Evolutionary conservation across 2,113 vertebrate genomes (phyloP).

Genomic region (Tenrec ecaudatus): DNA sequence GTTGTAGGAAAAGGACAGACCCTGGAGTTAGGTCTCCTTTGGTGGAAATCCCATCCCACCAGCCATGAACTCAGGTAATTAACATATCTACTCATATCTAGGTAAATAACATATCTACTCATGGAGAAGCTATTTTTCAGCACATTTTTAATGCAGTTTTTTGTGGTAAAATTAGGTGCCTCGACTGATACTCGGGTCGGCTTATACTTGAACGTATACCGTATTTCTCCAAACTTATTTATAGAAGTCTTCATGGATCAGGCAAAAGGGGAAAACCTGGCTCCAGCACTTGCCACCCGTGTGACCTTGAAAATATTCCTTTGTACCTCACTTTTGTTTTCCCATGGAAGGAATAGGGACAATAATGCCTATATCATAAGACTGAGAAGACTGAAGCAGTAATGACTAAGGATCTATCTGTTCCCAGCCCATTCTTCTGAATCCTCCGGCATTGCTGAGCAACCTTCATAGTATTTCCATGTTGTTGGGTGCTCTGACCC

Average conservation of each 20-base stretch:
- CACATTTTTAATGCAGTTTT: too few species aligned
- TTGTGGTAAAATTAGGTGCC: too few species aligned
- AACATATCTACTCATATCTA: too few species aligned
- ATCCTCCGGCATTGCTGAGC: not conserved
- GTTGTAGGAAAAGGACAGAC: fast-evolving
- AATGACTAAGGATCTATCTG: too few species aligned
- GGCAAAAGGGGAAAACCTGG: too few species aligned
- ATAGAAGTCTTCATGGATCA: fast-evolving
- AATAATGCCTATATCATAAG: not conserved
- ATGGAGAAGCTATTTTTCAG: too few species aligned
- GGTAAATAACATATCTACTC: too few species aligned
- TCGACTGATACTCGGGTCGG: too few species aligned
- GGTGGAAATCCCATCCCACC: not conserved
- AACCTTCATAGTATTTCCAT: not conserved
- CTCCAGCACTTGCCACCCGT: not conserved
- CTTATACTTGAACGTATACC: too few species aligned
- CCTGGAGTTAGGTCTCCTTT: not conserved
- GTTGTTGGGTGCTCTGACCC: not conserved
- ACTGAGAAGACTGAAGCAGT: not conserved
- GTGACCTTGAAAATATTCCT: not conserved
- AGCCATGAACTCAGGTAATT: too few species aligned
- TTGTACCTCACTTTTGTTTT: not conserved
- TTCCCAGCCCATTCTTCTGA: too few species aligned
- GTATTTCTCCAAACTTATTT: not conserved
- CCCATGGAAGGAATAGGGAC: not conserved